A percentile compares a stretch with the other conserved stretches of the same genome.
These are phyloP conservation scores for Lepus townsendii DNA, from an alignment of 2,797 vertebrate species.

Conservation along the genomic window DNA sequence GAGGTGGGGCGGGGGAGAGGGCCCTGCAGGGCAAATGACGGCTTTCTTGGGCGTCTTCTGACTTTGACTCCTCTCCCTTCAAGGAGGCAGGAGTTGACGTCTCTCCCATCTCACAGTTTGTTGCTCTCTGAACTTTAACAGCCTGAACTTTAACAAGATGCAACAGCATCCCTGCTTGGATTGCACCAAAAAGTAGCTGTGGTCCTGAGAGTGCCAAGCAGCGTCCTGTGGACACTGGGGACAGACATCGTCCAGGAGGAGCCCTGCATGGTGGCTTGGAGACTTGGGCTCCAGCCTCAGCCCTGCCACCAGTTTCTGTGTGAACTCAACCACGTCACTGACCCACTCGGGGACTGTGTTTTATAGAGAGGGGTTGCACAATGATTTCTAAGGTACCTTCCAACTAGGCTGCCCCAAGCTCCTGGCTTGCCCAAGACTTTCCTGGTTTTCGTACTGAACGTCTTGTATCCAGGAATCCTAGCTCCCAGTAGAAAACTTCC, in stretches of 20 bases:
- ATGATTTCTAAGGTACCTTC: neutral
- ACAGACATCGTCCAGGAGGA: fast-evolving
- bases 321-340: neutral
- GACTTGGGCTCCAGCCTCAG: neutral
- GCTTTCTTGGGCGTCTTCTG: neutral
- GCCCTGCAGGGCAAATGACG: fast-evolving
- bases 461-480: neutral
- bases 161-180: neutral
- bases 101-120: neutral
- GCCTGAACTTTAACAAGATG: neutral
- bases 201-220: neutral
- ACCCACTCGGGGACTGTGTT: neutral
- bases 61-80: fast-evolving
- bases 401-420: neutral
- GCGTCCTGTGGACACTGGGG: too few species aligned
- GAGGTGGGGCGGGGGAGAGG: neutral
- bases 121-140: neutral
- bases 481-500: neutral
- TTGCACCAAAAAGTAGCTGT: neutral
- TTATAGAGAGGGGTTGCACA: neutral
- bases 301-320: neutral
- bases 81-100: neutral
- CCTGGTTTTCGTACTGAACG: neutral
- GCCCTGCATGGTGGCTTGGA: too few species aligned
- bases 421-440: neutral